Evolutionary conservation across 2,888 invertebrate genomes (phyloP).

Genomic region (Acanthosepion pharaonis): DNA sequence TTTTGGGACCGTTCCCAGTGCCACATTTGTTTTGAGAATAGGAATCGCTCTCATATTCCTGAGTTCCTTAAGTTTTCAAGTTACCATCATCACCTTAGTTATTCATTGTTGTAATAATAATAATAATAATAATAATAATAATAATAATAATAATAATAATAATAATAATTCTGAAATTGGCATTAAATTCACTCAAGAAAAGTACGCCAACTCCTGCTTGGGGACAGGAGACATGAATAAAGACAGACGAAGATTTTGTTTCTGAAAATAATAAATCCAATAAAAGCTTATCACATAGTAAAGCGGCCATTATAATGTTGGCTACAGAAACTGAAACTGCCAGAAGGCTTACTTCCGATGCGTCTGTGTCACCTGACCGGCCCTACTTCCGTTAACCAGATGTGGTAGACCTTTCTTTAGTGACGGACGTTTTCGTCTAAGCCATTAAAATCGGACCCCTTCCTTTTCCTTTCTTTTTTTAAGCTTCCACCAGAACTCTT

Average conservation of each 20-base stretch:
- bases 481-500: background rate
- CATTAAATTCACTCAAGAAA: background rate
- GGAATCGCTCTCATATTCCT: too few relatives aligned
- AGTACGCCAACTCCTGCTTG: background rate
- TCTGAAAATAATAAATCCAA: background rate
- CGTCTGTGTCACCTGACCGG: background rate
- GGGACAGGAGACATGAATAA: background rate
- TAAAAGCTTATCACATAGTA: background rate
- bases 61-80: background rate
- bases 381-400: constrained; percentile 33
- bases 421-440: background rate
- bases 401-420: background rate
- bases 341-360: constrained; percentile 2
- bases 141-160: too few relatives aligned
- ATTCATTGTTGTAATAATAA: too few relatives aligned
- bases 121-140: too few relatives aligned
- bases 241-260: background rate
- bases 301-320: background rate
- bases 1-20: too few relatives aligned
- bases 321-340: background rate
- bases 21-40: too few relatives aligned
- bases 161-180: background rate
- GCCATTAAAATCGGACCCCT: background rate
- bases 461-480: background rate
- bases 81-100: background rate